Base-by-base conservation (phyloP, 2,113 vertebrate species). In the Taxidea taxus region DNA sequence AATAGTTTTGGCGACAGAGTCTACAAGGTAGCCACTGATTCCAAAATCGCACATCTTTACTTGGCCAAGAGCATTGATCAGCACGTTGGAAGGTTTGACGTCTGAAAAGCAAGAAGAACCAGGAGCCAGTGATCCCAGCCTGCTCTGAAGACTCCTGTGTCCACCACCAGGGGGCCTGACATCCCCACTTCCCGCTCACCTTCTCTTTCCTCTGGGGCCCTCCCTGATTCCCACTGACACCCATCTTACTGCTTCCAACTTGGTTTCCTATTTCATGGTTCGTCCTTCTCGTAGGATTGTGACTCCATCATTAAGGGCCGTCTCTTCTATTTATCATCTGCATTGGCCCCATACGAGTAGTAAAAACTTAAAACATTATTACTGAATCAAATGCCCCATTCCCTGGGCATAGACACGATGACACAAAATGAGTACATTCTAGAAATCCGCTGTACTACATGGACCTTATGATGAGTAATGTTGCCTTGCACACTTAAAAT, bases 21-120 rank as follows among this genome's bases (percentile, higher is more conserved):
- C 99, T 7, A 99, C 99, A 94, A 99, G 98, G 98, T 99, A 99
- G 94, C 99, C 99, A 29, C 99, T 99, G 99, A 99, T 99, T 25
- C 99, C 99, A 60, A 99, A 99, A 97, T 99, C 99, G 11, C 99
- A 99, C 99, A 99, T 99, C 99, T 99, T 99, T 98, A 99, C 99
- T 98, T 99, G 99, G 56, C 99, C 99, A 98, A 99, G 99, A 12
- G 99, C 99, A 97, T 99, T 99, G 97, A 99, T 99, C 96, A 99
- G 99, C 96, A 99, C 99, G 13, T 99, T 99, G 95, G 99, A 99
- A 80, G 99, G 99, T 98, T 99, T 99, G 98, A 99, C 99, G 21
- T 99, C 99, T 99, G 98, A 70, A 70, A 98, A 95, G 93, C 90
- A 74, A 88, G 96, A 95, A 80, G 68, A 97, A 95, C 3, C 16